Evolutionary conservation across 1,140 invertebrate species (phyloP).

Genomic region (Leptonema lineaticorne): DNA sequence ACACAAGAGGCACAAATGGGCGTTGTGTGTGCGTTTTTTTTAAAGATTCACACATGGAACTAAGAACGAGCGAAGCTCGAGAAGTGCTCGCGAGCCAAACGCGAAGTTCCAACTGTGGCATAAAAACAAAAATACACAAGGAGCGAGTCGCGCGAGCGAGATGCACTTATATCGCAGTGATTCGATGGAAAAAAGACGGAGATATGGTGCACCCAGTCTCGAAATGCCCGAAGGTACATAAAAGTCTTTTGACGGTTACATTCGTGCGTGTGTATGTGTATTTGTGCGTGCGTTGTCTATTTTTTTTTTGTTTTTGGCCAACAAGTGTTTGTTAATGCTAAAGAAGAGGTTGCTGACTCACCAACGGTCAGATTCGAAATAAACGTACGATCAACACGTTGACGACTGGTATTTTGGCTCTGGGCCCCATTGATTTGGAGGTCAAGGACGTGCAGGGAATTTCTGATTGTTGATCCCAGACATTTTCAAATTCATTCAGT

Average conservation of each 20-base stretch:
- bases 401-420: not conserved
- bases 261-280: not conserved
- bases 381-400: no score
- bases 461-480: not conserved
- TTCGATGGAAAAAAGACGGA: not conserved
- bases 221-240: not conserved
- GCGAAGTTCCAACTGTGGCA: slow-evolving; percentile 23
- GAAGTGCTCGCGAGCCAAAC: not conserved
- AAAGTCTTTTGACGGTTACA: not conserved
- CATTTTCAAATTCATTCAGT: no score
- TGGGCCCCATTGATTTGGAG: not conserved
- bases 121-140: slow-evolving; percentile 24
- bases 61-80: not conserved
- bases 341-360: slow-evolving; percentile 15
- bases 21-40: no score
- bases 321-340: not conserved
- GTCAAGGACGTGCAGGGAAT: not conserved
- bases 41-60: no score
- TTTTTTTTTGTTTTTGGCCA: not conserved
- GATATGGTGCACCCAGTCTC: not conserved
- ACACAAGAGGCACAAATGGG: no score
- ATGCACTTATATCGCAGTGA: not conserved
- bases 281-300: not conserved
- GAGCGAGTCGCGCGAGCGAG: not conserved
- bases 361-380: not conserved